Evolutionary conservation across 2,113 vertebrate species (phyloP), one percentile per base, ranked within the genome.

Genomic region (Aptenodytes patagonicus): DNA sequence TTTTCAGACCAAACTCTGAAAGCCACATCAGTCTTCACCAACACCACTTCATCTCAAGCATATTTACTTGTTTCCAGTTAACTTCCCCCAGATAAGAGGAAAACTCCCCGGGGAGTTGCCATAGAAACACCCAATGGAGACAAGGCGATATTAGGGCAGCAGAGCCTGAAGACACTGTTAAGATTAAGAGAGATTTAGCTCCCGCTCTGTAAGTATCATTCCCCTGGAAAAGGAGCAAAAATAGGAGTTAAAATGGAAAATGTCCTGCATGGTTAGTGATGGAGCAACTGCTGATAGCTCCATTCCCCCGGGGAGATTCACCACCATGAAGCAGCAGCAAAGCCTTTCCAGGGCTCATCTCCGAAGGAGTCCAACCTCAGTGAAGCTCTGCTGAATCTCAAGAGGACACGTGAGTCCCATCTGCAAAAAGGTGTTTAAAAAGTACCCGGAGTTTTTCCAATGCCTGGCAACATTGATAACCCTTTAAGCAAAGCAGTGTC

Each of bases 31-130:
- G 68, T 73, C 91, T 95, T 85, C 78, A 66, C 75, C 62, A 69
- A 17, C 38, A 57, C 61, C 65, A 79, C 91, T 94, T 95, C 73
- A 94, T 86, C 79, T 95, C 71, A 77, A 88, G 75, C 55, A 38
- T 70, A 77, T 85, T 86, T 91, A 87, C 78, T 91, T 94, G 81
- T 96, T 96, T 97, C 89, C 94, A 95, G 84, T 80, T 95, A 95
- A 96, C 89, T 95, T 95, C 89, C 85, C 71, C 54, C 91, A 93
- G 89, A 94, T 94, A 87, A 89, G 62, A 90, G 62, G 54, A 96
- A 91, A 93, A 76, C 42, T 96, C 94, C 93, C 73, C 0, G 1
- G 75, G 70, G 94, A 91, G 91, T 93, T 97, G 89, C 94, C 81
- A 94, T 93, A 93, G 91, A 95, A 97, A 96, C 91, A 87, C 84